phyloP scores from a whole-genome alignment of 2,113 vertebrate genomes.

The Hydrolagus affinis region DNA sequence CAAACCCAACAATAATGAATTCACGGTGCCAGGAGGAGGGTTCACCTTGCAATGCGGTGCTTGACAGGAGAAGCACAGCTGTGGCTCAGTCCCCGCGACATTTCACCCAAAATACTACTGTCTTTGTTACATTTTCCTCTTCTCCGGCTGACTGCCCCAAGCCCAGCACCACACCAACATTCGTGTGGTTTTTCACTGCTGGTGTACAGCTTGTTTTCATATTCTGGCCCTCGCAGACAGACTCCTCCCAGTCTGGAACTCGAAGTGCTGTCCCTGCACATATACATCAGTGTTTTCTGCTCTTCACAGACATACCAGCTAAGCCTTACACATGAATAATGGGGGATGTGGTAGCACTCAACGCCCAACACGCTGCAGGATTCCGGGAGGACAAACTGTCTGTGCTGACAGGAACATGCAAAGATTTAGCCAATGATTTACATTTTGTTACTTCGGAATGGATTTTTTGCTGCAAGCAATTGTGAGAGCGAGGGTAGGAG shows the following conservation, averaged over 20 bases:
- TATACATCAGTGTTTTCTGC: not conserved
- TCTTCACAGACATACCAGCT: not conserved
- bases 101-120: not conserved
- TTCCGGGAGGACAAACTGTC: not conserved
- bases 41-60: no score
- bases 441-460: not conserved
- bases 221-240: not conserved
- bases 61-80: not conserved
- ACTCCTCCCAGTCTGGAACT: constrained; percentile 12
- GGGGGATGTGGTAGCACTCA: not conserved
- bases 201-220: not conserved
- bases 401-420: not conserved
- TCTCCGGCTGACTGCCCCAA: no score
- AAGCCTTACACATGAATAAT: constrained; percentile 12
- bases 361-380: not conserved
- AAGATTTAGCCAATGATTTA: not conserved
- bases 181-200: not conserved
- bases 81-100: not conserved
- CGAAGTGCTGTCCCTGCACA: not conserved
- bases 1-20: not conserved
- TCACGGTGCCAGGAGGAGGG: no score
- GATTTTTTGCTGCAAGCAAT: not conserved
- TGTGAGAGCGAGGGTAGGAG: not conserved
- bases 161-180: not conserved
- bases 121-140: not conserved